Conservation (phyloP, 1,140 invertebrate genomes). For the Drosophila grimshawi region DNA sequence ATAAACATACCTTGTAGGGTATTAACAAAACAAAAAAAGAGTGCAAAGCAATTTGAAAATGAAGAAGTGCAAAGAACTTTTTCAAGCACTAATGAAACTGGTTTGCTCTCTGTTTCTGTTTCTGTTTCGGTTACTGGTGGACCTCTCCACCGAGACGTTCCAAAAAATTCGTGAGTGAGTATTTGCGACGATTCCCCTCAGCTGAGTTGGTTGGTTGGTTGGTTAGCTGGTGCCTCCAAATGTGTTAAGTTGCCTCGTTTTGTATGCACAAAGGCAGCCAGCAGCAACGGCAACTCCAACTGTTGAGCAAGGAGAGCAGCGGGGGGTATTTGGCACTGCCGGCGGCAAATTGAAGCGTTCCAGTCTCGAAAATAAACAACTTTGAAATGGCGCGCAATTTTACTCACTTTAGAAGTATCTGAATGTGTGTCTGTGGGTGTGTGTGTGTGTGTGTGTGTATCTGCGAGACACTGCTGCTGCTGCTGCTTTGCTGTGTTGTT, state of each 20-base stretch:
- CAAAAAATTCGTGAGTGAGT: conserved; percentile 29
- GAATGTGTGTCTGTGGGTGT: conserved; percentile 22
- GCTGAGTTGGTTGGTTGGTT: conserved; percentile 43
- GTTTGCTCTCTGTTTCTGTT: conserved; percentile 45
- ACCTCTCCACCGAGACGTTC: conserved; percentile 6
- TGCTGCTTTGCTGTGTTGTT: conserved; percentile 10
- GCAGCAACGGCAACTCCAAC: conserved; percentile 7
- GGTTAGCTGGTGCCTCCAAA: conserved; percentile 65
- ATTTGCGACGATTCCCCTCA: conserved; percentile 2
- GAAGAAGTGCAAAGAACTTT: conserved; percentile 54
- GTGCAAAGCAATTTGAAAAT: conserved; percentile 26
- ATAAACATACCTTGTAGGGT: conserved; percentile 3
- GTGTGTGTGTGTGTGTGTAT: conserved; percentile 17
- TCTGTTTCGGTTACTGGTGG: conserved; percentile 7
- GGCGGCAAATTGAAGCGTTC: conserved; percentile 37
- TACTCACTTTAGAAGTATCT: conserved; percentile 12
- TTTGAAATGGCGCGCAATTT: conserved; percentile 58
- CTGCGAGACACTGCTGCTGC: conserved; percentile 31
- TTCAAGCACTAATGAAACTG: conserved; percentile 51
- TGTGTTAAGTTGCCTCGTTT: conserved; percentile 73
- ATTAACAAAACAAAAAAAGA: conserved; percentile 6
- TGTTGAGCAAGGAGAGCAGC: not conserved
- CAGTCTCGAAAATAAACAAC: conserved; percentile 57
- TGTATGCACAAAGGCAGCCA: conserved; percentile 68
- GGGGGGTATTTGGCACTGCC: conserved; percentile 10